Evolutionary conservation across 2,888 invertebrate species (phyloP).

Genomic region (Slavum lentiscoides): DNA sequence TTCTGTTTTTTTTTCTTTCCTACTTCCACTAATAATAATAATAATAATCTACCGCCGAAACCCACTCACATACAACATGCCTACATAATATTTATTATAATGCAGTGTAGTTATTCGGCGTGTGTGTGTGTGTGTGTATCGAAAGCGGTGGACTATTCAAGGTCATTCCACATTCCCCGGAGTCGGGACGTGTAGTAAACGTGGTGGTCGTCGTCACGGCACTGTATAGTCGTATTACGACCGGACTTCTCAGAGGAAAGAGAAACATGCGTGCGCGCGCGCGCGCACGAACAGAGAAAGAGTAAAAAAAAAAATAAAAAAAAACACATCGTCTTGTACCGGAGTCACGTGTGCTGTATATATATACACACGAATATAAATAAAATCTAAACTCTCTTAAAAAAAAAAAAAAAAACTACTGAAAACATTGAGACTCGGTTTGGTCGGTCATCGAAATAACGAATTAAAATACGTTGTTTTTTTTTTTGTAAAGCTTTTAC

Average conservation of each 20-base stretch:
- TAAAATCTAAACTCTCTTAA: not conserved
- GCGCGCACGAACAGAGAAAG: no score
- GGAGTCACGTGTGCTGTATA: not conserved
- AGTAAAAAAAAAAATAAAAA: no score
- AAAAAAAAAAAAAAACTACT: no score
- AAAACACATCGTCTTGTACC: not conserved
- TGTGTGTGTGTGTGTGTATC: constrained; percentile 8
- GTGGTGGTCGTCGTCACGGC: not conserved
- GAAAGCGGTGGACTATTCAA: constrained; percentile 47
- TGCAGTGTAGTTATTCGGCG: not conserved
- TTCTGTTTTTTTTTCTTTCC: no score
- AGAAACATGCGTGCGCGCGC: no score
- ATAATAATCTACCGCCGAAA: not conserved
- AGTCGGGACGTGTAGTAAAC: constrained; percentile 17
- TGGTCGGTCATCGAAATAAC: no score
- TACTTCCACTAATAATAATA: not conserved
- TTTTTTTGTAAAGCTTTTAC: no score
- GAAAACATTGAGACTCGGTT: no score
- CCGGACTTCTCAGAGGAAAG: not conserved
- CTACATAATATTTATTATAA: not conserved
- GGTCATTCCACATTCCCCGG: constrained; percentile 52
- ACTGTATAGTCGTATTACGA: not conserved
- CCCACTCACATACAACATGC: no score
- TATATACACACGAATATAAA: not conserved
- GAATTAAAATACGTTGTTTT: no score